Base-by-base conservation (phyloP, 2,888 invertebrate species). In the Eilema griseolum region DNA sequence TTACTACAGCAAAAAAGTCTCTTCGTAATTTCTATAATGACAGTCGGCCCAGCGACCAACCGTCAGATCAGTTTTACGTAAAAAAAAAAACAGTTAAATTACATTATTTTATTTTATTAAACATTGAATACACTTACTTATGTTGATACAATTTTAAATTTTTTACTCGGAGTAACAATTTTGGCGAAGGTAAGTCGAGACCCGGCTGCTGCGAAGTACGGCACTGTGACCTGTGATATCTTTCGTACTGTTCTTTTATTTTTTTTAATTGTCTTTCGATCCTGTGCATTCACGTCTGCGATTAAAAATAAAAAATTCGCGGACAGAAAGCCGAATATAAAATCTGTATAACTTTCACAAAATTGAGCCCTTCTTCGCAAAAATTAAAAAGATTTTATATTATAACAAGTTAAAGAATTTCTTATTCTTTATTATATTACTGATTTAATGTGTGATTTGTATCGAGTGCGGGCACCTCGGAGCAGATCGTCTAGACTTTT, bases 71-170 rank as follows among this genome's bases (percentile, higher is more conserved):
- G 72, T 81, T 57, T 85, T 85, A 87, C 85, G 84, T 88, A 85
- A 84, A 88, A 90, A 90, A 90, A 88, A 90, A 90, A 90, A 88
- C 87, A 88, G 84, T 87, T 89, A 86, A 90, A 92, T 90, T 89
- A 88, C 85, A 86, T 82, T 86, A 79, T 84, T 57, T 70, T 85
- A n/a, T 83, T 79, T 85, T 85, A 88, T 90, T 87, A 90, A 91
- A 92, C 90, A 91, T 85, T 89, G 88, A 90, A 82, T 90, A 92
- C 90, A 91, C 88, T 87, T 86, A 91, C 87, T 90, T 91, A 90
- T 78, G 74, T 80, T 76, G 82, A 83, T 87, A 88, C 82, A 86
- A 84, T 87, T 86, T 86, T 80, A 82, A 87, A 88, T 63, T 74
- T 75, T 72, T 74, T 71, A 68, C 66, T 89, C 90, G 89, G 93